These are phyloP conservation scores for Pocillopora grandis DNA, from an alignment of 92 coral and sea anemone genomes.

Conservation along the genomic window DNA sequence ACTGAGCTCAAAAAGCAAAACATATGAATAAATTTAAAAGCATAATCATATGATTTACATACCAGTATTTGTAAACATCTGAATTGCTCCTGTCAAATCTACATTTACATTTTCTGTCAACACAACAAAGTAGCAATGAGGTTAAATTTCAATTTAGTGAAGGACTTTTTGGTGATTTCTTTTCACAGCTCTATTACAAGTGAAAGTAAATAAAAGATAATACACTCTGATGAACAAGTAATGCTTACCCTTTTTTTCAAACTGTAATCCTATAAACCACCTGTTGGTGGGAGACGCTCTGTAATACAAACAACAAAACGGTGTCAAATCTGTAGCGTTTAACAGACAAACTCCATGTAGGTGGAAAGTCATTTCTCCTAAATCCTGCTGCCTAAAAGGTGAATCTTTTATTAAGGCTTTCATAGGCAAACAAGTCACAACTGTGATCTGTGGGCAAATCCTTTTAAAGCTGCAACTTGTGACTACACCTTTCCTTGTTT, in stretches of 20 bases:
- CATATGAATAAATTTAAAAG: background rate
- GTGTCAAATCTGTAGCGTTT: too few species aligned
- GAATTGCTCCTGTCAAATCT: conserved; percentile 88
- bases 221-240: background rate
- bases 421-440: too few species aligned
- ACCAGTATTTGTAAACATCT: conserved; percentile 94
- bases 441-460: too few species aligned
- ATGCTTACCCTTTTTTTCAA: conserved; percentile 82
- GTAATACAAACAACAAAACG: background rate
- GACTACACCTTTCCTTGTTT: too few species aligned
- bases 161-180: background rate
- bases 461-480: too few species aligned
- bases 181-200: background rate
- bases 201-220: background rate
- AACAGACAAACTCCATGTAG: too few species aligned
- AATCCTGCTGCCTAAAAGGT: too few species aligned
- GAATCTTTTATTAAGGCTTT: too few species aligned
- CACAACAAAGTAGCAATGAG: background rate
- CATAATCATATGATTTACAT: background rate
- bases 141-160: too few species aligned
- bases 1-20: background rate
- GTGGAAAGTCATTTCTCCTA: too few species aligned
- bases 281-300: conserved; percentile 78
- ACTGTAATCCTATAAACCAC: conserved; percentile 94
- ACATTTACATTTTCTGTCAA: conserved; percentile 89